phyloP scores from a whole-genome alignment of 2,113 vertebrate species.

The Myodes glareolus region DNA sequence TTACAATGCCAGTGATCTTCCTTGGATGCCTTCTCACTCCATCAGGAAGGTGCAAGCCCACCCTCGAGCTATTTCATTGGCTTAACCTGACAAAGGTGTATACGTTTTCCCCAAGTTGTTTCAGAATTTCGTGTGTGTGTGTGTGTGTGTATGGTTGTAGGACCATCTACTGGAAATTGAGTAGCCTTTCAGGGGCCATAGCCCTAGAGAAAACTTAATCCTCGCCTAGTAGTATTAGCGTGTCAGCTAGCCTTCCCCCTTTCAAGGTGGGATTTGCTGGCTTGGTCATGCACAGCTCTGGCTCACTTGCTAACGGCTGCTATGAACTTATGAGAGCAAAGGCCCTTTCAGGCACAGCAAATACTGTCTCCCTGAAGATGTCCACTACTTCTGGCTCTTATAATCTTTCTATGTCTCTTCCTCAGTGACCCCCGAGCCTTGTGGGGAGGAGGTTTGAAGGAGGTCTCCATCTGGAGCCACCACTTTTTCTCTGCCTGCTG shows the following conservation, averaged over 20 bases:
- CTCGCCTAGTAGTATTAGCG: neutral
- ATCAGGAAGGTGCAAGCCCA: rapidly evolving
- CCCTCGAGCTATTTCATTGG: neutral
- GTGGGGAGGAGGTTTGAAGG: neutral
- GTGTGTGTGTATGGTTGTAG: neutral
- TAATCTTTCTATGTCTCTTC: neutral
- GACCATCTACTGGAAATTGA: neutral
- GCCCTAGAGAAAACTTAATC: neutral
- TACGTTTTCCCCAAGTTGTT: neutral
- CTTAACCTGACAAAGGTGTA: neutral
- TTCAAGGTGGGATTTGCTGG: too few relatives aligned
- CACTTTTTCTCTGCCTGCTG: neutral
- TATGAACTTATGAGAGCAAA: neutral
- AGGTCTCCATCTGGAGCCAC: neutral
- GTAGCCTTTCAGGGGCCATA: too few relatives aligned
- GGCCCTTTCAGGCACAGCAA: neutral
- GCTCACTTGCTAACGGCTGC: too few relatives aligned
- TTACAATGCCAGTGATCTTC: neutral
- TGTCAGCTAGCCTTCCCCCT: neutral
- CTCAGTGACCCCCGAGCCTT: neutral
- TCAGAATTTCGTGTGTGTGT: neutral
- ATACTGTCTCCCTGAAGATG: neutral
- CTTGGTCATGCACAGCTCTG: neutral
- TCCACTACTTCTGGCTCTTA: neutral
- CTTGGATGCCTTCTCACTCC: neutral